Evolutionary conservation across 30 jellyfish, hydroid and myxozoan species (phyloP), one percentile per base, ranked within the genome.

Genomic region (Aurelia sp.): DNA sequence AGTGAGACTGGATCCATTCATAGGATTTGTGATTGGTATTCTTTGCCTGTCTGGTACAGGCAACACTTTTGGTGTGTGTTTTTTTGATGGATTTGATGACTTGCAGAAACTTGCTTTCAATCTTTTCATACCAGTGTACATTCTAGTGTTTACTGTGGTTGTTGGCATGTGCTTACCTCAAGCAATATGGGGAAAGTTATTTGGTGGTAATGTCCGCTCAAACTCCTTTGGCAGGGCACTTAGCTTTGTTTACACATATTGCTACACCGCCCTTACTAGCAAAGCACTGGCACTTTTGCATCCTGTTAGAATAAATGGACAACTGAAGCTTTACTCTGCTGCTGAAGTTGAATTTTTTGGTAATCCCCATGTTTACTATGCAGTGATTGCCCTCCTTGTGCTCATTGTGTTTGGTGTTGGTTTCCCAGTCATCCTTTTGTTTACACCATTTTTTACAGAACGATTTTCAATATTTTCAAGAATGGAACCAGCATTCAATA

Each of bases 141-240:
- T 93, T 35, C 63, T 93, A 16, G 63, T 87, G 1, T 73, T 87
- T 76, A 78, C 97, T 2, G 86, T 80, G 5, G 52, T 88, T 44
- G 69, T 93, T 52, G 97, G 98, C 2, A 48, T 66, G 76, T 75
- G 81, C 47, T 64, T 88, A 33, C 91, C 98, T 8, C 84, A 78
- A 19, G 71, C 65, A 38, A 33, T 68, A 13, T 70, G 92, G 97
- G 68, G 47, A 40, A 82, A 84, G 71, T 30, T 83, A 53, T 89
- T 94, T 74, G 50, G 80, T 20, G 76, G 77, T 9, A n/a, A 81
- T 13, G 48, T 67, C 19, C 96, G 95, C 7, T 35, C 66, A 72
- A 64, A 78, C 21, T 94, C 98, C 6, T 94, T 88, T 88, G 98
- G 98, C 11, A 67, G 98, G 48, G 97, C 98, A 11, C 76, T 94